Conservation (phyloP, 2,797 vertebrate genomes). For the Staurois parvus region DNA sequence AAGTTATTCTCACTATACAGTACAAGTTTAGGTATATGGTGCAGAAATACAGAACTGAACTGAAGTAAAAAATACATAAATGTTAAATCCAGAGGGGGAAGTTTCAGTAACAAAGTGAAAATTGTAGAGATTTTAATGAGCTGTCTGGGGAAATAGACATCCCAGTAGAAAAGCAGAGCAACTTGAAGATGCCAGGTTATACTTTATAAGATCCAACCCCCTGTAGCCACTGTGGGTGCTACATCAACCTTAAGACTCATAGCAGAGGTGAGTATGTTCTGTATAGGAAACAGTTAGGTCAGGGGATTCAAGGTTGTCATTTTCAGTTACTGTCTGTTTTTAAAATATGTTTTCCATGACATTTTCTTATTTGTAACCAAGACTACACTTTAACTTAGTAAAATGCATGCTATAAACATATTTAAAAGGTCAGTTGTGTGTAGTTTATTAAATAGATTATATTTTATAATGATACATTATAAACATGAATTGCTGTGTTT, state of each 20-base stretch:
- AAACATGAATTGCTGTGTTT: too few species aligned
- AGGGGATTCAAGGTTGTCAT: too few species aligned
- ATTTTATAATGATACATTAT: too few species aligned
- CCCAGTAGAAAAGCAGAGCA: constrained; percentile 9
- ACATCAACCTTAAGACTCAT: background rate
- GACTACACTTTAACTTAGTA: background rate
- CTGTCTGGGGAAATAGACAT: constrained; percentile 11
- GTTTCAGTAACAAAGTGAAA: background rate
- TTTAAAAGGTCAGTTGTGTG: too few species aligned
- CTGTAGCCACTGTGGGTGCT: background rate
- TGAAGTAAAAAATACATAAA: background rate
- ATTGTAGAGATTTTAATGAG: constrained; percentile 41
- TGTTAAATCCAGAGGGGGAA: background rate
- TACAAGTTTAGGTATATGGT: background rate
- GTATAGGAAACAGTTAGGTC: too few species aligned
- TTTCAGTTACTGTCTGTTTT: too few species aligned
- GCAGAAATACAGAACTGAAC: background rate
- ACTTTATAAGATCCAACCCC: constrained; percentile 11
- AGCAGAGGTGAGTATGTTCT: constrained; percentile 27
- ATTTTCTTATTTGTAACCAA: background rate
- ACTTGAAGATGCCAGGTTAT: background rate
- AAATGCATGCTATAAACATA: too few species aligned
- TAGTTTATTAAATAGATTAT: too few species aligned
- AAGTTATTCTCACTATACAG: too few species aligned
- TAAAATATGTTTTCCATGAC: background rate